Evolutionary conservation across 2,113 vertebrate species (phyloP), one percentile per base, ranked within the genome.

Genomic region (Rhinopithecus roxellana): DNA sequence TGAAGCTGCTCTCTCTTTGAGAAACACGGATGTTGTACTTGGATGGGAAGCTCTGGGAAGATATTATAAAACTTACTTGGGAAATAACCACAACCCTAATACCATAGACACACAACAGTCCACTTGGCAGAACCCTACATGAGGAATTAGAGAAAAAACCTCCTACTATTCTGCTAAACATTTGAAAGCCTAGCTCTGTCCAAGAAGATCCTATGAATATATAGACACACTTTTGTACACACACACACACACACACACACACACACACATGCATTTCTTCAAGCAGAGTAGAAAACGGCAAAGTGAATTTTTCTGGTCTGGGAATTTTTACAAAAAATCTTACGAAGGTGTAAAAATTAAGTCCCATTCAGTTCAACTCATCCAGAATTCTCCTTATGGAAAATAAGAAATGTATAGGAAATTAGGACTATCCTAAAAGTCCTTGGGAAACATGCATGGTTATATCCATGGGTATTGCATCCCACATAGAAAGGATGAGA

Each of bases 31-130:
- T 90, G 67, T 92, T 96, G 40, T 88, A 4, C 52, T 97, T 97
- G 95, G 92, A 96, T 45, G 22, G 38, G 43, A 88, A 89, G 22
- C 84, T 89, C 75, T 91, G 84, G 92, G 80, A 92, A 97, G 94
- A 92, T 90, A 95, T 92, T 74, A 82, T 86, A 96, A 96, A 96
- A 93, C n/a, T 87, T 90, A 82, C 12, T 20, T 82, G 70, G 90
- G 90, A 94, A 95, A 97, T 83, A 97, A 88, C 87, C 97, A 92
- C 97, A 97, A 96, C 97, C 87, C 35, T 96, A 97, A 96, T 90
- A 95, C 88, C 95, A 67, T 12, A 83, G 79, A 96, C 87, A 64
- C 59, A 93, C 90, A 96, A 57, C 0, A 5, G 90, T 95, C 88
- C 16, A n/a, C 55, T 97, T 96, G 97, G 97, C 95, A 92, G 81